Base-by-base conservation (phyloP, 2,888 invertebrate genomes). In the Villa cingulata region DNA sequence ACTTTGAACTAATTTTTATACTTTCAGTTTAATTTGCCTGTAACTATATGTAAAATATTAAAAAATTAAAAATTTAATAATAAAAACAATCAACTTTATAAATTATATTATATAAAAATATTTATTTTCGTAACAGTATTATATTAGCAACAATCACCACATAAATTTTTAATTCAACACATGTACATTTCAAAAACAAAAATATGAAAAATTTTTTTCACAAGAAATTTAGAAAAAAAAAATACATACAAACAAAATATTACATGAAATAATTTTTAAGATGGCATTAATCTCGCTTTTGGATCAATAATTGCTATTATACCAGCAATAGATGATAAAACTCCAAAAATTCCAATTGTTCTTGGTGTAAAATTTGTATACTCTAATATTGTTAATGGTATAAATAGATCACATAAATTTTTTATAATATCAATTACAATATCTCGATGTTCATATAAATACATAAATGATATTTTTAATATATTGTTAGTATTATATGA, bases 351-450 rank as follows among this genome's bases (percentile, higher is more conserved):
- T 1, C 92, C 92, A 47, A 90, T 75, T 19, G 79, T 74, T 50
- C 85, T 82, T 0, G 90, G 84, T 51, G 83, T 83, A 12, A 90
- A 65, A 56, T 80, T 83, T 0, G 83, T 75, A 61, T 84, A 81
- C 1, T 88, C 89, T 54, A 92, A 70, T 7, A 84, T 80, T 48
- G 85, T 81, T 52, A 92, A 68, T 0, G 92, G 92, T 61, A 94
- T 84, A 58, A 89, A 84, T 48, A 92, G 66, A 67, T 94, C 92
- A 70, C 88, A 88, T 10, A 77, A 69, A 72, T 94, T 92, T 65
- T 89, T 91, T 6, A 87, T 60, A 1, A 85, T 82, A 68, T 94
- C 92, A 53, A 90, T 73, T 48, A 85, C 73, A 12, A 92, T 72
- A 64, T 82, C 80, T 58, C 78, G 79, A 58, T 79, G 66, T 1